Evolutionary conservation across 1,140 invertebrate genomes (phyloP), one percentile per base, ranked within the genome.

Genomic region (Drosophila neocordata): DNA sequence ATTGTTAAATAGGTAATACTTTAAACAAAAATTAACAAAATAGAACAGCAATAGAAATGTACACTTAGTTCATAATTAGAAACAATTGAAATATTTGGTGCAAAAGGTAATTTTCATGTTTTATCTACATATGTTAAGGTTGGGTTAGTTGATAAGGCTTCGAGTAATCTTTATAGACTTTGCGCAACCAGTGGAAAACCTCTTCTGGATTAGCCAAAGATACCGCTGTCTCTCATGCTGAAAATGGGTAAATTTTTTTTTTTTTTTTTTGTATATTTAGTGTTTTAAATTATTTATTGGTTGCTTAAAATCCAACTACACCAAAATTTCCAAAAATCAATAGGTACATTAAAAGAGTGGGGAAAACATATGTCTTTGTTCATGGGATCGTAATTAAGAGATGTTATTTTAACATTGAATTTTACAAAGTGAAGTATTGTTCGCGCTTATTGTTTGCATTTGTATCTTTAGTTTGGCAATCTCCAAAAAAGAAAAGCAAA

Each of bases 401-500:
- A 52, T 52, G 58, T 60, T 78, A 52, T 63, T 48, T 69, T 69
- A 71, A 73, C 70, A 77, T 53, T 64, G 1, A 63, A 87, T 60
- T 73, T 80, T 77, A 87, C 78, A 74, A 48, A 37, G 72, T 79
- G 69, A 83, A 79, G 62, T 69, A 88, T 87, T 77, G 52, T 73
- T 72, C 57, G 55, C 51, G 24, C 66, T 44, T 73, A 34, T 69
- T 37, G 8, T 48, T 48, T 15, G 27, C 27, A 31, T 31, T 6
- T 48, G 15, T 5, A 13, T n/a, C 37, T 13, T 20, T 48, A 20
- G 41, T 57, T 52, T 34, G 24, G 11, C 7, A 69, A 41, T 69
- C 65, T 55, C 22, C 34, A 22, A n/a, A 12, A 24, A 15, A 34
- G 48, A 37, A 31, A 24, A 18, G 27, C 55, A 41, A 20, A 48